Evolutionary conservation across 2,113 vertebrate genomes (phyloP).

Genomic region (Emydocephalus ijimae): DNA sequence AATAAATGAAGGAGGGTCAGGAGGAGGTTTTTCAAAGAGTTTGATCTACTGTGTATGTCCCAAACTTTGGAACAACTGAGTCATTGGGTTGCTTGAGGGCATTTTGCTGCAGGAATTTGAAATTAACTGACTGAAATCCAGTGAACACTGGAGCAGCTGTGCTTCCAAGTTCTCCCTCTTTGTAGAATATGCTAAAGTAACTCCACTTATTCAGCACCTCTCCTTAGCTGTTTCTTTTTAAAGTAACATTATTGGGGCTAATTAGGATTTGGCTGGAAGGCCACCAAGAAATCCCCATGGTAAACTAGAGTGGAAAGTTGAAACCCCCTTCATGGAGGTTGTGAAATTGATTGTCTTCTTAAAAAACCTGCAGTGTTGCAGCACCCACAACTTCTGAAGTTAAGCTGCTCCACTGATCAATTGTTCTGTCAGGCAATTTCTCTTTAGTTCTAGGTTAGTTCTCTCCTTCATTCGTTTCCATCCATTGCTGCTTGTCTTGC

Average conservation of each 20-base stretch:
- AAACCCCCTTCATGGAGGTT: neutral
- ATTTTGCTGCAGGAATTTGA: neutral
- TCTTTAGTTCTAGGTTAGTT: too few species aligned
- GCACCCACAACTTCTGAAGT: too few species aligned
- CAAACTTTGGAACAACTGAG: neutral
- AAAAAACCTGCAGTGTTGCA: too few species aligned
- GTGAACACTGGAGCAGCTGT: neutral
- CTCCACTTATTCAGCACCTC: neutral
- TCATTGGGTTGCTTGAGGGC: neutral
- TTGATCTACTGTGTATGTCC: accelerated
- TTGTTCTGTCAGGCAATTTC: too few species aligned
- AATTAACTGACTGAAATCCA: neutral
- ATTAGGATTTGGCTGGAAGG: neutral
- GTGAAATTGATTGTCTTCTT: neutral
- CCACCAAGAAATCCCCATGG: neutral
- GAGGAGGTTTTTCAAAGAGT: slow-evolving; percentile 12
- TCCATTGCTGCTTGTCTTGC: too few species aligned
- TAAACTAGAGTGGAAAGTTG: neutral
- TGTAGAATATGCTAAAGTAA: neutral
- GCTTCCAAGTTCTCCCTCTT: neutral
- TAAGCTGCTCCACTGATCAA: too few species aligned
- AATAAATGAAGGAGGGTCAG: slow-evolving; percentile 21
- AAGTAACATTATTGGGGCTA: neutral
- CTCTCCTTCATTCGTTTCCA: too few species aligned
- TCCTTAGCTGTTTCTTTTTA: neutral